A percentile compares a stretch with the other conserved stretches of the same genome.
These are phyloP conservation scores for Ceratina australensis DNA, from an alignment of 1,140 invertebrate genomes.

Conservation along the genomic window DNA sequence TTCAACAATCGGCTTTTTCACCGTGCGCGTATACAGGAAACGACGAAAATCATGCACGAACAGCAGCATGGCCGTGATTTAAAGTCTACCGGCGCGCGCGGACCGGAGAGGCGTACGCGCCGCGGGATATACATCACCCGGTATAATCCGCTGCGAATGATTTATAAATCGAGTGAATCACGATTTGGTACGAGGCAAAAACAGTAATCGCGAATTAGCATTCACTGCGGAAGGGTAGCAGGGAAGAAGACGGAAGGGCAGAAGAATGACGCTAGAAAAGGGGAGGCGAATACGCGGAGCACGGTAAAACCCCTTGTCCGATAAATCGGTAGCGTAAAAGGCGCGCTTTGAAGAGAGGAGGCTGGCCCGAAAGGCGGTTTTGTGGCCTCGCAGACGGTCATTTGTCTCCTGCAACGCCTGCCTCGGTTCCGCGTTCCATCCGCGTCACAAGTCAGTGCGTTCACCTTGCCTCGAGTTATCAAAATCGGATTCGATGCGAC, in stretches of 20 bases:
- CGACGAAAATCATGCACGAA: conserved; percentile 19
- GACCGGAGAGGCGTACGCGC: conserved; percentile 14
- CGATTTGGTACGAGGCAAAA: conserved; percentile 40
- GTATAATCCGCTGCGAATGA: conserved; percentile 41
- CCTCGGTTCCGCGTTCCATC: conserved; percentile 76
- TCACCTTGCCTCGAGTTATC: conserved; percentile 75
- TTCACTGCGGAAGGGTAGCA: neutral
- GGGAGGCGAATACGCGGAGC: no score
- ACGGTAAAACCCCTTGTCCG: conserved; percentile 19
- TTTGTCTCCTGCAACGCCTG: conserved; percentile 75
- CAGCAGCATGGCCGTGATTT: conserved; percentile 17
- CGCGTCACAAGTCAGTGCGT: conserved; percentile 76
- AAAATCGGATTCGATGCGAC: conserved; percentile 58
- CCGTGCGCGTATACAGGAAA: neutral
- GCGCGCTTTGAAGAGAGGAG: conserved; percentile 9
- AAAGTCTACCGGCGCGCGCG: conserved; percentile 8
- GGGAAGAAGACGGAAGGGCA: neutral
- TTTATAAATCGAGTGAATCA: conserved; percentile 48
- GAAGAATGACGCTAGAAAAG: no score
- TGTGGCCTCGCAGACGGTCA: conserved; percentile 70
- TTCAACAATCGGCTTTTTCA: conserved; percentile 17
- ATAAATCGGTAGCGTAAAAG: conserved; percentile 31
- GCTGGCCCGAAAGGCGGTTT: conserved; percentile 54
- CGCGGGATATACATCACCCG: conserved; percentile 38
- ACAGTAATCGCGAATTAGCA: conserved; percentile 48